phyloP scores from a whole-genome alignment of 1,140 invertebrate species.

The Trichoplusia ni region DNA sequence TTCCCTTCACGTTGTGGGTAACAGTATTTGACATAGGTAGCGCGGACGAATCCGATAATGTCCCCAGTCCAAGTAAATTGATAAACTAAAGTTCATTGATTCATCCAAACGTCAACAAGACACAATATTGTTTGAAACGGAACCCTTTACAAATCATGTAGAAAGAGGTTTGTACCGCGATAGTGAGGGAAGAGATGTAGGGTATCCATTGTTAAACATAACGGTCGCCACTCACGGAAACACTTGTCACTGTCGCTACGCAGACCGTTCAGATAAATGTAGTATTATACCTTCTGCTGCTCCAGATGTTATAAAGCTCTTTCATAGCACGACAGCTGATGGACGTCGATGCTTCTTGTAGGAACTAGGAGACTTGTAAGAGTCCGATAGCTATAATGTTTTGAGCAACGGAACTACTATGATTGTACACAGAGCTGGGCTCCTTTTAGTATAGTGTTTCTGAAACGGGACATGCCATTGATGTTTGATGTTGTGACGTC shows the following conservation, averaged over 20 bases:
- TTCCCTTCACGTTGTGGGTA: neutral
- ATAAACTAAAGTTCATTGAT: conserved; percentile 26
- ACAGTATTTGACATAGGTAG: neutral
- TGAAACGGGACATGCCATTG: too few species aligned
- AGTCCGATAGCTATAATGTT: too few species aligned
- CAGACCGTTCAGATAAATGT: conserved; percentile 55
- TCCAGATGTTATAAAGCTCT: conserved; percentile 14
- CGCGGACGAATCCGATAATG: neutral
- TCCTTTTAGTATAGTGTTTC: too few species aligned
- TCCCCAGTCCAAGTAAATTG: neutral
- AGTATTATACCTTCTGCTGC: conserved; percentile 30
- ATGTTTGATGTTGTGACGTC: too few species aligned
- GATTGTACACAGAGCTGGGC: too few species aligned
- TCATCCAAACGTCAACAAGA: conserved; percentile 48
- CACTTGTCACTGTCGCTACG: conserved; percentile 69
- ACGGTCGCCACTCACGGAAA: conserved; percentile 69
- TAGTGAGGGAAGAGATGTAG: conserved; percentile 57
- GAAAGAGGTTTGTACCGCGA: conserved; percentile 63
- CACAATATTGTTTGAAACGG: conserved; percentile 55
- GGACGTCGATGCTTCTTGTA: neutral
- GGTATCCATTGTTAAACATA: conserved; percentile 65
- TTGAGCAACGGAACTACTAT: too few species aligned
- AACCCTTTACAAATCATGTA: conserved; percentile 71
- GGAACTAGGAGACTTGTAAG: too few species aligned
- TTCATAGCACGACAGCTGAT: conserved; percentile 12